phyloP scores from a whole-genome alignment of 2,113 vertebrate species.

The Notarius lentiginosus region DNA sequence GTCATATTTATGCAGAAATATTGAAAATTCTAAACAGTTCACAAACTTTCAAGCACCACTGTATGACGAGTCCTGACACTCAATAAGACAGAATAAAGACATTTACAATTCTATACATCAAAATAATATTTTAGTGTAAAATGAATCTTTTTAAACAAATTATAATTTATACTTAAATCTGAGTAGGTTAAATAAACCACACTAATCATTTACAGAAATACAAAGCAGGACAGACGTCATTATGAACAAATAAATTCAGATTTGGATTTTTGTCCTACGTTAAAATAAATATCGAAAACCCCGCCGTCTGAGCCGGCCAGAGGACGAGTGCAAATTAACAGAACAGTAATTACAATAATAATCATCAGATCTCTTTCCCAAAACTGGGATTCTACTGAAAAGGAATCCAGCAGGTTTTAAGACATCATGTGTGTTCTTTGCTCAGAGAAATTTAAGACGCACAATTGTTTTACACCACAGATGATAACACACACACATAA shows the following conservation, averaged over 20 bases:
- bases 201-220: background rate
- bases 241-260: background rate
- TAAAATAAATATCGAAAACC: constrained; percentile 21
- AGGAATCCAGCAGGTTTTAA: background rate
- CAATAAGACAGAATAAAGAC: background rate
- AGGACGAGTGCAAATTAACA: background rate
- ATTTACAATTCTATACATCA: background rate
- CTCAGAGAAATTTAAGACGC: background rate
- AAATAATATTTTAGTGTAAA: background rate
- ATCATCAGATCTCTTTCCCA: background rate
- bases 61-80: too few relatives aligned
- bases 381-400: background rate
- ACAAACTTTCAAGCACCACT: too few relatives aligned
- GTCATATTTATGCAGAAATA: too few relatives aligned
- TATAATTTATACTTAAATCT: background rate
- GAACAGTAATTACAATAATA: background rate
- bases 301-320: constrained; percentile 14
- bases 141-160: background rate
- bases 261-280: background rate
- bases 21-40: too few relatives aligned
- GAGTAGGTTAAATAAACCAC: background rate
- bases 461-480: background rate
- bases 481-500: background rate
- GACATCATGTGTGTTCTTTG: background rate
- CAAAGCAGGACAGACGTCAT: background rate